Evolutionary conservation across 2,113 vertebrate genomes (phyloP).

Genomic region (Malurus alboscapulatus): DNA sequence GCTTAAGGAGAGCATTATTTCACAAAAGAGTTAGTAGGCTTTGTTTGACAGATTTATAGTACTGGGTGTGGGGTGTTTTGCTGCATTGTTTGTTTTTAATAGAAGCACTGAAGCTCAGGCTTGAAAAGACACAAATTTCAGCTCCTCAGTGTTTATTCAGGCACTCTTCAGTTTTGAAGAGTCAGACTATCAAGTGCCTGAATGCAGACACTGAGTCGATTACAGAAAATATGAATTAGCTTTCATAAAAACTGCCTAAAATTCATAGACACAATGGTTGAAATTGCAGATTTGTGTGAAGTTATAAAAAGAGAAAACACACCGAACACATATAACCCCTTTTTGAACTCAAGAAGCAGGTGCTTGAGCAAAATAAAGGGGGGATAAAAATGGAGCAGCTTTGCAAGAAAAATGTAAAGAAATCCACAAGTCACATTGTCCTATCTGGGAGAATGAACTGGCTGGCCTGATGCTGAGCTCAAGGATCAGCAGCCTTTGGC

Average conservation of each 20-base stretch:
- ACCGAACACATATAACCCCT: neutral
- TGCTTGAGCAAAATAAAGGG: neutral
- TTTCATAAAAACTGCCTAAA: neutral
- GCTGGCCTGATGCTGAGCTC: constrained; percentile 1
- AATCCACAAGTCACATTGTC: neutral
- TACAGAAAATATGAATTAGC: neutral
- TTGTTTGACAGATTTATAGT: neutral
- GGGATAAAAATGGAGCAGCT: neutral
- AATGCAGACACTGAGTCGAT: neutral
- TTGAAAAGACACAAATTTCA: neutral
- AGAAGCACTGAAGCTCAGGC: neutral
- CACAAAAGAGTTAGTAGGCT: neutral
- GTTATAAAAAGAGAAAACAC: neutral
- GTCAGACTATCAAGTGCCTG: neutral
- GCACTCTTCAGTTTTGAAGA: neutral
- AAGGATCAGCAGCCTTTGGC: constrained; percentile 55
- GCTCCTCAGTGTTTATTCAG: neutral
- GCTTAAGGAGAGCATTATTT: neutral
- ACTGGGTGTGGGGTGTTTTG: neutral
- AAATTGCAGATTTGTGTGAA: neutral
- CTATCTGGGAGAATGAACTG: neutral
- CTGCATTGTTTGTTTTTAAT: neutral
- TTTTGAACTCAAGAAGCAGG: neutral
- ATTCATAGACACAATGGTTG: neutral
- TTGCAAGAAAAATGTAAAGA: neutral